Percentiles rank a stretch among this genome's conserved stretches.
phyloP scores from a whole-genome alignment of 1,140 invertebrate species.

The Diorhabda carinulata region DNA sequence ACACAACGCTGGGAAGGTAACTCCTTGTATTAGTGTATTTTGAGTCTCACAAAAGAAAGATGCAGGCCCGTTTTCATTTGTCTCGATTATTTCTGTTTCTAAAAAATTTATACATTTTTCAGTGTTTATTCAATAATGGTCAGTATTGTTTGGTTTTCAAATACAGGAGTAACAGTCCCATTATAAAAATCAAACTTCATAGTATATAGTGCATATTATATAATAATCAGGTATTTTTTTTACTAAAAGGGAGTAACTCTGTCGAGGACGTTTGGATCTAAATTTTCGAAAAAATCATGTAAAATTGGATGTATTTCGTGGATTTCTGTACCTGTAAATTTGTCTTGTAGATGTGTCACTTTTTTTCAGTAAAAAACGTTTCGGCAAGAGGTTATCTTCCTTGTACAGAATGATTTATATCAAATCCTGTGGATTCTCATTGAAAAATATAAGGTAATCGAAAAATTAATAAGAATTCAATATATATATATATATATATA shows the following conservation, averaged over 20 bases:
- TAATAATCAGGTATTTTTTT: constrained; percentile 37
- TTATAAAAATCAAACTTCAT: constrained; percentile 36
- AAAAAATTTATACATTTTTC: no score
- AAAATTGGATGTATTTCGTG: not conserved
- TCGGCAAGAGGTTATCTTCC: not conserved
- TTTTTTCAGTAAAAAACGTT: not conserved
- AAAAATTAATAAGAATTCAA: no score
- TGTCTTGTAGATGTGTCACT: not conserved
- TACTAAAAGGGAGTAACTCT: constrained; percentile 21
- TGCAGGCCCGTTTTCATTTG: no score
- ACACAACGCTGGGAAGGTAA: not conserved
- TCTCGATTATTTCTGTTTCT: no score
- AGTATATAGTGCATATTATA: constrained; percentile 35
- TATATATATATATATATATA: no score
- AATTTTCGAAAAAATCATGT: no score
- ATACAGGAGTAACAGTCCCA: not conserved
- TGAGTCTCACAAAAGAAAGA: no score
- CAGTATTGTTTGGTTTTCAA: not conserved
- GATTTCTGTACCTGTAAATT: not conserved
- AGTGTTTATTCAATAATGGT: no score
- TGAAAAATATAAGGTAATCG: no score
- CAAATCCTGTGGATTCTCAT: not conserved
- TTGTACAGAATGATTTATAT: not conserved
- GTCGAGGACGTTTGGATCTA: constrained; percentile 7
- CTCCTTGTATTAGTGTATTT: not conserved